A percentile compares a stretch with the other conserved stretches of the same genome.
Conservation (phyloP, 2,888 invertebrate species). For the Thymelicus acteon region DNA sequence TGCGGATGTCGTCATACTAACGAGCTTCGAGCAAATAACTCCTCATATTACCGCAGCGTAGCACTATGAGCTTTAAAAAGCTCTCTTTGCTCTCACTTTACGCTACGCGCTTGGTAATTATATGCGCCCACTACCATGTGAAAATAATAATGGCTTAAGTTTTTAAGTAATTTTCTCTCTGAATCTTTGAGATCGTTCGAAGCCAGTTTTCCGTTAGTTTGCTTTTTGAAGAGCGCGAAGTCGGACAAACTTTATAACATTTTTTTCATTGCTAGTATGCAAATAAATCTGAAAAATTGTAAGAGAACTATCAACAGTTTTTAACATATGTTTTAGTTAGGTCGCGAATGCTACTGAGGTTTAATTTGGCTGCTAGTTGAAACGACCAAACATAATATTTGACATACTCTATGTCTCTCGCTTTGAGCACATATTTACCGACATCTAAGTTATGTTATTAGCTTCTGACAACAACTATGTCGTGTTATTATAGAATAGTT, state of each 20-base stretch:
- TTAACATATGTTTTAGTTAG: slow-evolving; percentile 11
- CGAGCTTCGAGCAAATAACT: slow-evolving; percentile 73
- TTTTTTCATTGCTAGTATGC: slow-evolving; percentile 26
- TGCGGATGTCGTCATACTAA: slow-evolving; percentile 68
- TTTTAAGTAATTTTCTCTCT: slow-evolving; percentile 38
- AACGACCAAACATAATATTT: slow-evolving; percentile 1
- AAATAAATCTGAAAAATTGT: slow-evolving; percentile 30
- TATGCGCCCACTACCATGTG: slow-evolving; percentile 32
- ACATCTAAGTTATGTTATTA: slow-evolving; percentile 10
- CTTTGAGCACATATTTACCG: slow-evolving; percentile 7
- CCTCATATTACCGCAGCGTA: slow-evolving; percentile 55
- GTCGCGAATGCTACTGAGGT: slow-evolving; percentile 13
- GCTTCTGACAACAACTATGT: not conserved
- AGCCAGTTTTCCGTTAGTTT: slow-evolving; percentile 35
- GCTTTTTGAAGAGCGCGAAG: slow-evolving; percentile 33
- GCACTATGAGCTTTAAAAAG: slow-evolving; percentile 45
- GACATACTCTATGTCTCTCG: not conserved
- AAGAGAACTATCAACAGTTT: slow-evolving; percentile 23
- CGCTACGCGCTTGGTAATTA: slow-evolving; percentile 36
- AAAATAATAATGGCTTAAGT: slow-evolving; percentile 39
- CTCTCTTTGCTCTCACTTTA: slow-evolving; percentile 42
- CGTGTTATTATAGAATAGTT: not conserved
- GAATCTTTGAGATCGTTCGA: slow-evolving; percentile 36
- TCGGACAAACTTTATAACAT: slow-evolving; percentile 23
- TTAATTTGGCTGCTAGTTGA: slow-evolving; percentile 20